Percentiles rank a stretch among this genome's conserved stretches.
phyloP scores from a whole-genome alignment of 1,140 invertebrate genomes.

The Neotoxoptera formosana region DNA sequence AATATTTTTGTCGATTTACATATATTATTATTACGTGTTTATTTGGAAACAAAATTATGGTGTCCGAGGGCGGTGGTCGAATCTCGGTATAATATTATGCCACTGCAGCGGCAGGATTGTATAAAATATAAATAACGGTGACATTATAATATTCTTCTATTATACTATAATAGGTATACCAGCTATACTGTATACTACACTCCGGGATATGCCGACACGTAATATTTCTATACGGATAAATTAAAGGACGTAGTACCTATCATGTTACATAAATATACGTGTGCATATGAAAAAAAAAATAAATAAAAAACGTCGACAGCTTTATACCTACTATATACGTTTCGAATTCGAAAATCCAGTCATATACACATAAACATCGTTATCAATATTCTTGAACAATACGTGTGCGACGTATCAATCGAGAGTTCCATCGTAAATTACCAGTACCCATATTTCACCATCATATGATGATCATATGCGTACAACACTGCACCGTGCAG shows the following conservation, averaged over 20 bases:
- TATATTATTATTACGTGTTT: constrained; percentile 12
- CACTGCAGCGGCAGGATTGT: neutral
- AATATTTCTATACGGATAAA: neutral
- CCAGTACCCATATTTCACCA: too few species aligned
- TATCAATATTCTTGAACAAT: constrained; percentile 28
- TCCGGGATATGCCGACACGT: neutral
- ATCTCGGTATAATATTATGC: neutral
- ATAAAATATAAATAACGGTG: neutral
- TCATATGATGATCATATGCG: neutral
- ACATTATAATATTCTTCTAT: neutral
- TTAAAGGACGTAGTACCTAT: neutral
- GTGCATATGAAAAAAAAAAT: neutral
- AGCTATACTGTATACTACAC: neutral
- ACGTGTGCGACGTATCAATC: constrained; percentile 7
- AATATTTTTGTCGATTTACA: constrained; percentile 22
- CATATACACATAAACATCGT: constrained; percentile 23
- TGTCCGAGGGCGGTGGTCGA: neutral
- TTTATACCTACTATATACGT: neutral
- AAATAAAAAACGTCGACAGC: neutral
- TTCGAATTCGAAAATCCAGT: neutral
- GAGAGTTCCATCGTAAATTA: neutral
- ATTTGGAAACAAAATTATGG: neutral
- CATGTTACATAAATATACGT: too few species aligned
- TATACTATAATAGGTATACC: neutral
- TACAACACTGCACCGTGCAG: neutral